These are phyloP conservation scores for Spea multiplicata DNA, from an alignment of 2,113 vertebrate species.

Conservation along the genomic window DNA sequence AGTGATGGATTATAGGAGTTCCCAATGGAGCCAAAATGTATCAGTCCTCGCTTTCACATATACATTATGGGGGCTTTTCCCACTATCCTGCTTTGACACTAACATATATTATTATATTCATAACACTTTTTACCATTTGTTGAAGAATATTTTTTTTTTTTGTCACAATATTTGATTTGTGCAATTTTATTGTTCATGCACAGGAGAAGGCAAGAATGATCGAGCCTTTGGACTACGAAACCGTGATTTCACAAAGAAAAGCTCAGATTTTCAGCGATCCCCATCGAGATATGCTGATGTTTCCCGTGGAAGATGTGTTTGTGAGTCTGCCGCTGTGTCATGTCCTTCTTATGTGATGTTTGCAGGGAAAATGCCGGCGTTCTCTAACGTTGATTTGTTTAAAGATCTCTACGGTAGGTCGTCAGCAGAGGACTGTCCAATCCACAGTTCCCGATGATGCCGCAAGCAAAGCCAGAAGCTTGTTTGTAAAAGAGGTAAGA, in stretches of 20 bases:
- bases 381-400: neutral
- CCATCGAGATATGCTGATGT: slow-evolving; percentile 90
- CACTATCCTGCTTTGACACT: no score
- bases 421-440: slow-evolving; percentile 82
- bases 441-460: slow-evolving; percentile 90
- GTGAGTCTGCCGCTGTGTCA: slow-evolving; percentile 67
- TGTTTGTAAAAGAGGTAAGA: slow-evolving; percentile 93
- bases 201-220: slow-evolving; percentile 94
- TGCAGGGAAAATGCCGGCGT: no score
- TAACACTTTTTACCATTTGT: no score
- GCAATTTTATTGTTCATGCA: slow-evolving; percentile 7
- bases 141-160: no score
- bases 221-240: slow-evolving; percentile 94
- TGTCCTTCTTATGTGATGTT: no score
- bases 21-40: no score
- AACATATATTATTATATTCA: no score
- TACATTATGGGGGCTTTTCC: no score
- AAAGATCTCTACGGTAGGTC: slow-evolving; percentile 76
- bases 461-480: slow-evolving; percentile 81
- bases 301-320: slow-evolving; percentile 89
- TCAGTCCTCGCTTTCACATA: no score
- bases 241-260: slow-evolving; percentile 88
- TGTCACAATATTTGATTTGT: neutral
- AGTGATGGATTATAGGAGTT: no score
- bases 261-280: slow-evolving; percentile 97